Conservation (phyloP, 2,888 invertebrate species). For the Drosophila conformis region DNA sequence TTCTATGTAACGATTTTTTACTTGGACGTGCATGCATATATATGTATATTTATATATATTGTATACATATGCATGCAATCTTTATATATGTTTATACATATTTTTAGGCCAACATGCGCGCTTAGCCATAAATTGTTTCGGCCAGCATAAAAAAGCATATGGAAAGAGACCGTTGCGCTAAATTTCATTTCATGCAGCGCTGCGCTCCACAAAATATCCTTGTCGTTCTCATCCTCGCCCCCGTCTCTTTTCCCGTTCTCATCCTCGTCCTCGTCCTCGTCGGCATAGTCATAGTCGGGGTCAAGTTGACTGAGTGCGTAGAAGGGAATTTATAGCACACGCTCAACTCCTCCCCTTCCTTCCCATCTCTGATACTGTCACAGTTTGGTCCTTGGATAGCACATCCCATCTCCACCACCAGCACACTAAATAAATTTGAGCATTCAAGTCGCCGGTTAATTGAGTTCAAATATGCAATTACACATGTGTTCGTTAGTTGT, state of each 20-base stretch:
- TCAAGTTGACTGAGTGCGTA: conserved; percentile 71
- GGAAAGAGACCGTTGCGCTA: conserved; percentile 63
- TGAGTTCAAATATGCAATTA: conserved; percentile 75
- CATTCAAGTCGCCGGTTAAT: conserved; percentile 61
- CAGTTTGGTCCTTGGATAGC: conserved; percentile 11
- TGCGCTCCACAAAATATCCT: conserved; percentile 52
- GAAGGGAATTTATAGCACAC: conserved; percentile 59
- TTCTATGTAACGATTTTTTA: conserved; percentile 63
- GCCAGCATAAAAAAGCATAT: conserved; percentile 42
- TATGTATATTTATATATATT: conserved; percentile 1
- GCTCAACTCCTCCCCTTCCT: not conserved
- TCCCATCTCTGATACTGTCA: not conserved
- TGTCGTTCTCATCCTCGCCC: conserved; percentile 11
- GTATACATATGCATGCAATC: conserved; percentile 17
- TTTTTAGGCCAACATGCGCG: conserved; percentile 72
- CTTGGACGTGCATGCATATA: conserved; percentile 16
- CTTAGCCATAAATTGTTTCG: conserved; percentile 75
- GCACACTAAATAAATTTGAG: conserved; percentile 39
- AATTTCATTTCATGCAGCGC: conserved; percentile 75
- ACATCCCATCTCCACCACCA: not conserved
- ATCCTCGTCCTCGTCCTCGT: conserved; percentile 12
- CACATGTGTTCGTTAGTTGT: conserved; percentile 52
- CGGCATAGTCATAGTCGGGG: conserved; percentile 34
- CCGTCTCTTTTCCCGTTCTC: not conserved
- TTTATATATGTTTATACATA: conserved; percentile 23